Conservation (phyloP, 2,797 vertebrate species). For the Clarias laeviceps region DNA sequence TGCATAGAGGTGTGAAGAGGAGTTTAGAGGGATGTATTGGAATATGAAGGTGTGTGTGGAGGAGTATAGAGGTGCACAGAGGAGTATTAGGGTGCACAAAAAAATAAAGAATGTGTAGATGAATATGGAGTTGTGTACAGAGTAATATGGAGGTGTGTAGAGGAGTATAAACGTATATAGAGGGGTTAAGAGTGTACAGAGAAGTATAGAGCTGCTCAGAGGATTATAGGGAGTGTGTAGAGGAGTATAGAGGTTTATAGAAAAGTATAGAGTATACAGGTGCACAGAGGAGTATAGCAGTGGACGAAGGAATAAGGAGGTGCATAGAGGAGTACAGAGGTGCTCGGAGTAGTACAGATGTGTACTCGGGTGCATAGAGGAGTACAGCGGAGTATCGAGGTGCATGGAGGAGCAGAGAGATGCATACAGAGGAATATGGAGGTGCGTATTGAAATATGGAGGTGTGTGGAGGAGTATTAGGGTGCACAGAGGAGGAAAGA, state of each 20-base stretch:
- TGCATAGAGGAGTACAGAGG: not conserved
- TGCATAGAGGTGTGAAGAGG: not conserved
- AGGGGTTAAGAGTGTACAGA: not conserved
- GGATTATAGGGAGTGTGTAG: not conserved
- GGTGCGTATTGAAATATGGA: not conserved
- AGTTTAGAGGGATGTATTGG: not conserved
- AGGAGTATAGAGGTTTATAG: not conserved
- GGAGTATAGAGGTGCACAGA: not conserved
- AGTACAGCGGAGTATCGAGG: not conserved
- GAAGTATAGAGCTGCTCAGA: not conserved
- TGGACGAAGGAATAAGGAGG: not conserved
- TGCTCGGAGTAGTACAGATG: not conserved
- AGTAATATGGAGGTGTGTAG: not conserved
- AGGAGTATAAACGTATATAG: not conserved
- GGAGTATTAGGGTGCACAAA: not conserved
- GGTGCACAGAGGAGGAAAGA: not conserved
- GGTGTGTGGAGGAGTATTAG: not conserved
- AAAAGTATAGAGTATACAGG: not conserved
- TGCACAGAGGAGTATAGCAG: not conserved
- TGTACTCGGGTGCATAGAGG: not conserved
- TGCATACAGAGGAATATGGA: not conserved
- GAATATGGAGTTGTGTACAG: not conserved
- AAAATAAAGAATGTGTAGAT: not conserved
- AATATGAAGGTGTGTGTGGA: not conserved
- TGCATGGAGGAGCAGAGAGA: too few relatives aligned